Base-by-base conservation (phyloP, 2,113 vertebrate species). In the Crocuta crocuta region DNA sequence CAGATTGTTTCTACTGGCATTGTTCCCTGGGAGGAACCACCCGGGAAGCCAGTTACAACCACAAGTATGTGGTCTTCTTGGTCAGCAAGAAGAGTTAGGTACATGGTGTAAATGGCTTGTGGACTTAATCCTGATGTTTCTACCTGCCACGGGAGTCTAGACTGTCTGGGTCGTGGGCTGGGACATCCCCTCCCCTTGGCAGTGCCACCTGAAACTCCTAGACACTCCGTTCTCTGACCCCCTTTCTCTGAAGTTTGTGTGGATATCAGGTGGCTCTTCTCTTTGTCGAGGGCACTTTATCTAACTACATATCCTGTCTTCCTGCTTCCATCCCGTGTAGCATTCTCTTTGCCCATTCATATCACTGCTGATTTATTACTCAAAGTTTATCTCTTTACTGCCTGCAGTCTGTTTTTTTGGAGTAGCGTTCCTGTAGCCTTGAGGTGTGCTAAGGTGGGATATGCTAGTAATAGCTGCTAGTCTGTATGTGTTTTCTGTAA, bases 401-500 rank as follows among this genome's bases (percentile, higher is more conserved):
- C 43, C 58, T 73, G 2, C 24, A 33, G 7, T 61, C 33, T 95
- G 17, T 17, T 43, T 94, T 83, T 89, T 93, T 70, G 13, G 55
- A 94, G 7, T 89, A 80, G 43, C 26, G 39, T 65, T 84, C 68
- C 35, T 84, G 6, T 73, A 43, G 4, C 33, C 66, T 76, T 92
- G 79, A 89, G 45, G 17, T 74, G 1, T 76, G 7, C 94, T 92
- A 65, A 79, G 45, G 65, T 15, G 91, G 33, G 3, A n/a, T 33
- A 0, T 31, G 26, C 26, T n/a, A 68, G 33, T 65, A 82, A 63
- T 39, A 50, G 28, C 39, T 73, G 63, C 45, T 45, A 66, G 68
- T 53, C 73, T 91, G 21, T 73, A 82, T 96, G 16, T 45, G 12
- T 86, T 89, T 85, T 89, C 28, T 63, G 0, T 73, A 63, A 13